These are phyloP conservation scores for Callimorpha dominula DNA, from an alignment of 2,888 invertebrate genomes.

Conservation along the genomic window DNA sequence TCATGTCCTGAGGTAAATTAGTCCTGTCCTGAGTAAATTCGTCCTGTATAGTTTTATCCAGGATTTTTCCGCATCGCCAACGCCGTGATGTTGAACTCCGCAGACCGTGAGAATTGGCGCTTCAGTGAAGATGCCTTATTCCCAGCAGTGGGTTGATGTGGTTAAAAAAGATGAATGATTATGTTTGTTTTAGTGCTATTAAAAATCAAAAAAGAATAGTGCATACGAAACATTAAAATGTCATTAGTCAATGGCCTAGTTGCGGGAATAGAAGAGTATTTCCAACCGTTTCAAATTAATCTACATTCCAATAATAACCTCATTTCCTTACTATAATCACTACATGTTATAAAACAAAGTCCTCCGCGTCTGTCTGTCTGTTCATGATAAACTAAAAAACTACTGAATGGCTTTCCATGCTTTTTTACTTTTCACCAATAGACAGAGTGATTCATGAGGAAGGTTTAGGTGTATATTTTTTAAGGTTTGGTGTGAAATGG, in stretches of 20 bases:
- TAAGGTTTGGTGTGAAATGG: too few species aligned
- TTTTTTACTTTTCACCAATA: too few species aligned
- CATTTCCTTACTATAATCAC: not conserved
- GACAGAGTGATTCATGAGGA: too few species aligned
- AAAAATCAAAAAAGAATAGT: not conserved
- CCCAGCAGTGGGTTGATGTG: not conserved
- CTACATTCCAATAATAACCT: conserved; percentile 6
- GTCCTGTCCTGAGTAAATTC: not conserved
- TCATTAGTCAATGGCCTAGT: conserved; percentile 1
- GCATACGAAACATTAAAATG: not conserved
- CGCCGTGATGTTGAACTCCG: not conserved
- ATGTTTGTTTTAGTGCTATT: not conserved
- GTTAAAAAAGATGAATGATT: not conserved
- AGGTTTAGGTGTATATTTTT: too few species aligned
- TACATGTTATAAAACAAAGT: too few species aligned
- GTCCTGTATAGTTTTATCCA: not conserved
- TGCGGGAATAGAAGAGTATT: not conserved
- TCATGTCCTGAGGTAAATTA: not conserved
- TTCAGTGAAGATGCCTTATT: not conserved
- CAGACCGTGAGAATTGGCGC: not conserved
- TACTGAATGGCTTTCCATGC: too few species aligned
- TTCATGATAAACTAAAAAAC: too few species aligned
- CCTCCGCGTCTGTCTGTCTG: too few species aligned
- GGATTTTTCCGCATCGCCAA: not conserved
- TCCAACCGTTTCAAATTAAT: conserved; percentile 1